Conservation (phyloP, 2,888 invertebrate species). For the Bhutanitis thaidina region DNA sequence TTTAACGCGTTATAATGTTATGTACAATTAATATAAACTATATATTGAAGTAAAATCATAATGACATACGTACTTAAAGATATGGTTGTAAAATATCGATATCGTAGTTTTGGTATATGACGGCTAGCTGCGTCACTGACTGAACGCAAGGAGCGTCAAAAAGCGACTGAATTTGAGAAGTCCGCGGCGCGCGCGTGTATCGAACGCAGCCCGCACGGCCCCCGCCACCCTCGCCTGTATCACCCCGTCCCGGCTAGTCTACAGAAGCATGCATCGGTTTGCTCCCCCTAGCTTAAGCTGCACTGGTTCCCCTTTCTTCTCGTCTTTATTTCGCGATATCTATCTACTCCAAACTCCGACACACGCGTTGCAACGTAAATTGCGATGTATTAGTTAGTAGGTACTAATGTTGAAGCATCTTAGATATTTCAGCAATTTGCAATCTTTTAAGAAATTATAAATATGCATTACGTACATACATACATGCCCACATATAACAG, state of each 20-base stretch:
- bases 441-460: too few species aligned
- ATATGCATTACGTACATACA: too few species aligned
- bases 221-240: constrained; percentile 55
- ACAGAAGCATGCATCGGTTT: constrained; percentile 26
- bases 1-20: background rate
- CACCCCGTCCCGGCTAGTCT: constrained; percentile 50
- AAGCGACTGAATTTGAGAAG: constrained; percentile 52
- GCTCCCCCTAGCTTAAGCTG: constrained; percentile 27
- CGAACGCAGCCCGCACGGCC: constrained; percentile 61
- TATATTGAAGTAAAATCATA: constrained; percentile 15
- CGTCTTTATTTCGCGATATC: constrained; percentile 22
- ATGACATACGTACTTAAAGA: constrained; percentile 55
- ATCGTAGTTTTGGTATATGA: constrained; percentile 63
- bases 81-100: constrained; percentile 54
- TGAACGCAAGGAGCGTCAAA: constrained; percentile 52
- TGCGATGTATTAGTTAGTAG: too few species aligned
- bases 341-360: constrained; percentile 16
- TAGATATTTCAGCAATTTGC: too few species aligned
- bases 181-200: constrained; percentile 74
- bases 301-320: constrained; percentile 26
- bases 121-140: constrained; percentile 38
- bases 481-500: too few species aligned
- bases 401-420: too few species aligned
- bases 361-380: constrained; percentile 6
- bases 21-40: constrained; percentile 5